Evolutionary conservation across 92 coral and sea anemone species (phyloP).

Genomic region (Actinostola sp.): DNA sequence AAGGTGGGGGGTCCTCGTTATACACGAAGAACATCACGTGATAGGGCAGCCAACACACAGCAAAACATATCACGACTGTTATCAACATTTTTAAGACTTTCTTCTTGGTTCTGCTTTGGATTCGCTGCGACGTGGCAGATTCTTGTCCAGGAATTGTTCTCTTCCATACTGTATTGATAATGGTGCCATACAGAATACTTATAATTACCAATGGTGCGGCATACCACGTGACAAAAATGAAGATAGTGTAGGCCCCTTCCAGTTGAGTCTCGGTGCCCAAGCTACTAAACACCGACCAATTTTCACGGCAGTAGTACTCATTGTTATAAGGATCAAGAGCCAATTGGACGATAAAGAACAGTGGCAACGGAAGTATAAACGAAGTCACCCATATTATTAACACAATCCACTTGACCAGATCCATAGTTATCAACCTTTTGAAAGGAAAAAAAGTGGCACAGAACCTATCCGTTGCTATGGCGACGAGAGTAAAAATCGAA

Average conservation of each 20-base stretch:
- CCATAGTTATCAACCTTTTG: constrained; percentile 42
- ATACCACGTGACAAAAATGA: constrained; percentile 41
- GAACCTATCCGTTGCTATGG: constrained; percentile 74
- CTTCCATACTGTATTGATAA: constrained; percentile 40
- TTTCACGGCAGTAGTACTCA: constrained; percentile 44
- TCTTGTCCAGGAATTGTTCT: constrained; percentile 55
- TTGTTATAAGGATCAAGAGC: background rate
- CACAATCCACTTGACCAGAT: constrained; percentile 50
- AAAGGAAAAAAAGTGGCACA: constrained; percentile 64
- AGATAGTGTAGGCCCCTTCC: constrained; percentile 48
- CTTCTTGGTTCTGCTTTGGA: constrained; percentile 27
- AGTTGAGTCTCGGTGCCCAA: constrained; percentile 30
- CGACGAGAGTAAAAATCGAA: constrained; percentile 69
- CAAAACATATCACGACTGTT: constrained; percentile 48
- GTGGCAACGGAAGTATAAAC: constrained; percentile 44
- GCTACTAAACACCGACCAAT: constrained; percentile 55
- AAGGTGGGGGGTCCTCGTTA: background rate
- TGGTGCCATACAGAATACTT: constrained; percentile 32
- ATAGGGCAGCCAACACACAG: constrained; percentile 59
- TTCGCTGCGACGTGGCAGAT: background rate
- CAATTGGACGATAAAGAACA: constrained; percentile 41
- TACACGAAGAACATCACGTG: constrained; percentile 38
- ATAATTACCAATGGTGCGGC: constrained; percentile 28
- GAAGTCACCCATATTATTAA: constrained; percentile 58
- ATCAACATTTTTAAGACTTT: constrained; percentile 52